Percentiles rank a stretch among this genome's conserved stretches.
Evolutionary conservation across 2,888 invertebrate species (phyloP).

Genomic region (Hypsopygia costalis): DNA sequence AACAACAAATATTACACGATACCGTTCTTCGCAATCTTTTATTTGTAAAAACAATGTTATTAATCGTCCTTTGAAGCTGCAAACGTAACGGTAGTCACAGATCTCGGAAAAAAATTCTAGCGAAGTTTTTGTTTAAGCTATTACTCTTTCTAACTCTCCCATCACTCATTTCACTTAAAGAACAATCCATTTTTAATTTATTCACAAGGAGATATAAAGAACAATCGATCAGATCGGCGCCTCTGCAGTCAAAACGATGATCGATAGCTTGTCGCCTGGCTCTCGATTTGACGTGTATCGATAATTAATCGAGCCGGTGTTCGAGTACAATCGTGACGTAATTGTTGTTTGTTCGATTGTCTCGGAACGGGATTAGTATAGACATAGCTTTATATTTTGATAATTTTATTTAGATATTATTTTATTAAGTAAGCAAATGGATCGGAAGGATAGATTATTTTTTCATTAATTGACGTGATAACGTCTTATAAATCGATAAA

Average conservation of each 20-base stretch:
- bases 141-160: constrained; percentile 6
- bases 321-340: constrained; percentile 32
- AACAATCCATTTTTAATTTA: constrained; percentile 62
- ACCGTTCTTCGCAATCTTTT: too few relatives aligned
- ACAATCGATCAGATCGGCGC: constrained; percentile 69
- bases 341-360: constrained; percentile 30
- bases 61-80: too few relatives aligned
- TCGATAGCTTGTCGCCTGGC: constrained; percentile 59
- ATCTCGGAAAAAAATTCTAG: background rate
- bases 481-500: too few relatives aligned
- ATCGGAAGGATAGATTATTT: too few relatives aligned
- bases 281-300: constrained; percentile 50
- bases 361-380: constrained; percentile 8
- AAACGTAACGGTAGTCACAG: background rate
- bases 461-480: too few relatives aligned
- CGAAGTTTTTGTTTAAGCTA: background rate
- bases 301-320: constrained; percentile 59
- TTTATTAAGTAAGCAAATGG: too few relatives aligned
- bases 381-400: constrained; percentile 11
- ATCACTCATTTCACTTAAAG: constrained; percentile 13
- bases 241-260: constrained; percentile 48
- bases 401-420: background rate
- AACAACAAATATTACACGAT: too few relatives aligned
- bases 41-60: too few relatives aligned
- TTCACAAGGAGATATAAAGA: constrained; percentile 51